A percentile compares a stretch with the other conserved stretches of the same genome.
These are phyloP conservation scores for Gryon sp. DNA, from an alignment of 1,140 invertebrate species.

Conservation along the genomic window DNA sequence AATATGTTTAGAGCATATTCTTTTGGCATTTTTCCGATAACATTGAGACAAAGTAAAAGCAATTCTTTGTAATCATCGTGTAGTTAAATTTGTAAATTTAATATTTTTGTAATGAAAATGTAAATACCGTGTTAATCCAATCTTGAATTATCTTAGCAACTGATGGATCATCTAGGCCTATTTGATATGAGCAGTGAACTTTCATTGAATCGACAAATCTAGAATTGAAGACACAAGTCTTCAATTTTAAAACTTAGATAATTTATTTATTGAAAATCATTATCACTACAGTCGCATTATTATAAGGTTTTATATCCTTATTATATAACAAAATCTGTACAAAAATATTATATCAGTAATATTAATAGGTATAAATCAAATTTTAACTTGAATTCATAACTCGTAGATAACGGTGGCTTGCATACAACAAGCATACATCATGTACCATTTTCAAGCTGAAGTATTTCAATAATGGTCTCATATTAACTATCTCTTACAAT, in stretches of 20 bases:
- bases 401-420: constrained; percentile 25
- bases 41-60: no score
- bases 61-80: no score
- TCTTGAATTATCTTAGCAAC: background rate
- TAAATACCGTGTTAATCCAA: constrained; percentile 1
- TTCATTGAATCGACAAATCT: constrained; percentile 49
- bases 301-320: no score
- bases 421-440: no score
- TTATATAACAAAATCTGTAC: no score
- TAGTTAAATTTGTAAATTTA: no score
- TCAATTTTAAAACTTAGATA: constrained; percentile 26
- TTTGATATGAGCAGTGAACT: constrained; percentile 55
- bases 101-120: no score
- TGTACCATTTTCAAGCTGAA: constrained; percentile 25
- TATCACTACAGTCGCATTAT: background rate
- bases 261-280: background rate
- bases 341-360: no score
- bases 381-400: constrained; percentile 11
- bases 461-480: constrained; percentile 19
- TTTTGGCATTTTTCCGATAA: constrained; percentile 1
- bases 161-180: background rate
- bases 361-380: no score
- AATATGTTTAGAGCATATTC: no score
- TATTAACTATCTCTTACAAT: constrained; percentile 5
- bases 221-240: no score